A percentile compares a stretch with the other conserved stretches of the same genome.
These are phyloP conservation scores for Dipodomys merriami DNA, from an alignment of 2,113 vertebrate species.

Conservation along the genomic window DNA sequence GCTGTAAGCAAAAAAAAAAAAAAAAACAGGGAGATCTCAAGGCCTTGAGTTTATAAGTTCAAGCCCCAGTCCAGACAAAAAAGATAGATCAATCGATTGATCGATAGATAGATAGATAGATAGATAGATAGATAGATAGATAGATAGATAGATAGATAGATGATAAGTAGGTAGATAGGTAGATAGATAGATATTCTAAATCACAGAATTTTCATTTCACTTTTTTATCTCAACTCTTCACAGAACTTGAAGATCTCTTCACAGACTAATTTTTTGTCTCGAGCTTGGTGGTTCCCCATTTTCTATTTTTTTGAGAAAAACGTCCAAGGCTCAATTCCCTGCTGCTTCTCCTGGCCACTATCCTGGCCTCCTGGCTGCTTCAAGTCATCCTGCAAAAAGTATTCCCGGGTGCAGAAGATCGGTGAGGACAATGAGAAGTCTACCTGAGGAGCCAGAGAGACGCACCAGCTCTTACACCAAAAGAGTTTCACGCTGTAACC, in stretches of 20 bases:
- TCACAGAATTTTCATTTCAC: neutral
- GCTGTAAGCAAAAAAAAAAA: too few species aligned
- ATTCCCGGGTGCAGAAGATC: constrained; percentile 95
- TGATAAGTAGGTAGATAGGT: too few species aligned
- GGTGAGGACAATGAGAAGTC: constrained; percentile 90
- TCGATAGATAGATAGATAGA: too few species aligned
- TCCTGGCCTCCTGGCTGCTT: constrained; percentile 96
- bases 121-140: too few species aligned
- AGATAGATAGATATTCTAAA: too few species aligned
- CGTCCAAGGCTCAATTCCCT: constrained; percentile 94
- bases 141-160: too few species aligned
- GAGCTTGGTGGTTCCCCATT: constrained; percentile 98
- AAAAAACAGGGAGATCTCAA: too few species aligned
- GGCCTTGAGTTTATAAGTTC: too few species aligned
- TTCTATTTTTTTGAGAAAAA: constrained; percentile 98
- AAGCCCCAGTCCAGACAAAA: too few species aligned
- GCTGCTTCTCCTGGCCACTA: constrained; percentile 95
- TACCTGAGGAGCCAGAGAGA: constrained; percentile 81
- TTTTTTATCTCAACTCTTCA: neutral
- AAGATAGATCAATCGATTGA: too few species aligned
- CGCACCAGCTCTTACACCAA: constrained; percentile 74
- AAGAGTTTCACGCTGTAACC: constrained; percentile 83
- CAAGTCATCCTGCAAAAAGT: constrained; percentile 97
- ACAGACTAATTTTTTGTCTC: constrained; percentile 95
- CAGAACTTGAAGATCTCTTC: constrained; percentile 95